Percentiles rank a stretch among this genome's conserved stretches.
Evolutionary conservation across 2,797 vertebrate genomes (phyloP).

Genomic region (Eulemur albifrons): DNA sequence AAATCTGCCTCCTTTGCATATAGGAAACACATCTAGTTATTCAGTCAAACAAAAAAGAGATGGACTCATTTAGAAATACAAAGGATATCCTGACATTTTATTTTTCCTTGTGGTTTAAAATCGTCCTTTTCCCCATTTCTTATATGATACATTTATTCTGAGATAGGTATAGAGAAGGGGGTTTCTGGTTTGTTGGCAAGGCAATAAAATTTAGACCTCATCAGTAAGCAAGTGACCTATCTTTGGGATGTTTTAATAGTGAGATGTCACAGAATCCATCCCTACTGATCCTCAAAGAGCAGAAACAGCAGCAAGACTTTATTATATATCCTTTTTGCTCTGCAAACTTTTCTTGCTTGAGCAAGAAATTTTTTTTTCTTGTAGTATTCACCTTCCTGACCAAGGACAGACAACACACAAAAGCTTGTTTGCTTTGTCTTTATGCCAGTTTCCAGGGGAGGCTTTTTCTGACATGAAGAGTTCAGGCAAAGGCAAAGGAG

Average conservation of each 20-base stretch:
- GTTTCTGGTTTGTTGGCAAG: neutral
- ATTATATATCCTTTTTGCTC: constrained; percentile 17
- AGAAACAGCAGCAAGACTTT: neutral
- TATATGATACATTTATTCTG: neutral
- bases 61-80: neutral
- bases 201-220: constrained; percentile 23
- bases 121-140: neutral
- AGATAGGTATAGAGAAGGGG: neutral
- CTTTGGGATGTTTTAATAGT: neutral
- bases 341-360: constrained; percentile 3
- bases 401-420: neutral
- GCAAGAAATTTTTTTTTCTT: neutral
- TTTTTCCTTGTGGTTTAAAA: constrained; percentile 12
- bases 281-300: neutral
- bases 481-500: constrained; percentile 9
- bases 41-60: neutral
- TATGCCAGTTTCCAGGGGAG: neutral
- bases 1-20: neutral
- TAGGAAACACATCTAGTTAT: neutral
- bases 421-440: constrained; percentile 28
- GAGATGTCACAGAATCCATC: neutral
- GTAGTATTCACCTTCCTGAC: constrained; percentile 12
- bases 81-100: neutral
- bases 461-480: neutral
- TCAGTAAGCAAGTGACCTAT: neutral